Base-by-base conservation (phyloP, 2,113 vertebrate genomes). In the Sialia sialis region DNA sequence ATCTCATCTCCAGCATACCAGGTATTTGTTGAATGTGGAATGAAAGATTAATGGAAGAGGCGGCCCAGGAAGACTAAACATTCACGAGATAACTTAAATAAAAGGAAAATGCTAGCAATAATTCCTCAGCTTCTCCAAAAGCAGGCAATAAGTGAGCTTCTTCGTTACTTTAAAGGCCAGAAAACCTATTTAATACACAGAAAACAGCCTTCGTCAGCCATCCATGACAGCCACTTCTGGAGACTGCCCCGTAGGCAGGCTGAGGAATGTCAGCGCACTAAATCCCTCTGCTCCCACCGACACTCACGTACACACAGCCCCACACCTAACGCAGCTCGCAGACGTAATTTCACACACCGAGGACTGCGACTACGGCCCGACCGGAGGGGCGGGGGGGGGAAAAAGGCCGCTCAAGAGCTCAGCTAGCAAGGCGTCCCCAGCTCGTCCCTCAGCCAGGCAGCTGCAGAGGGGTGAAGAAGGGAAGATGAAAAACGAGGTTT, bases 401-500 rank as follows among this genome's bases (percentile, higher is more conserved):
- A 7, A 13, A 34, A 69, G n/a, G 56, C 78, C 55, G 48, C 44
- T n/a, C 74, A 7, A 13, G 3, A 46, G 44, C 87, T 73, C 41
- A 9, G 51, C 36, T 4, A n/a, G 8, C 11, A 17, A 76, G 21
- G 63, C 32, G 86, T 34, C 84, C n/a, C 36, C 73, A 48, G 48
- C 44, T 74, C 52, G 39, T 70, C 78, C 62, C 55, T 13, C 32
- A n/a, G 36, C 21, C 60, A 18, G 67, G 16, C 70, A 66, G 49
- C 78, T 11, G 26, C 23, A 48, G 19, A 6, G 11, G 6, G 8
- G 18, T 9, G 49, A 16, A 16, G 1, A 26, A 26, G 17, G 2
- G 7, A 25, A 59, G 2, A 48, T 0, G 2, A 2, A 48, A 89
- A 73, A 34, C 2, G 2, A 48, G 1, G 3, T 4, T 26, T n/a